A percentile compares a stretch with the other conserved stretches of the same genome.
Evolutionary conservation across 2,888 invertebrate species (phyloP).

Genomic region (Standfussiana lucernea): DNA sequence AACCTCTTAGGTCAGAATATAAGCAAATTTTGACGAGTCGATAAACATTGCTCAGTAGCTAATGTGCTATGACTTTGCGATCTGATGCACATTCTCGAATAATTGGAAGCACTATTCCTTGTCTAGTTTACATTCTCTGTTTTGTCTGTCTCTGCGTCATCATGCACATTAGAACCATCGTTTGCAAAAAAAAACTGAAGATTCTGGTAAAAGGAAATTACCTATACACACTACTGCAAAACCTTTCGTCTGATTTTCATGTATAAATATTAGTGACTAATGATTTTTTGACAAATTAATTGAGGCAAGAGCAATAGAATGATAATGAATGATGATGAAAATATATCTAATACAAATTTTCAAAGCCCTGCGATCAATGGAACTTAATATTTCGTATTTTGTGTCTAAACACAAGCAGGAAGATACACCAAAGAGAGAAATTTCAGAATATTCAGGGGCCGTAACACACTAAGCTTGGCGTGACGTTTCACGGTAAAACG

Average conservation of each 20-base stretch:
- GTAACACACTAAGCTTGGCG: conserved; percentile 32
- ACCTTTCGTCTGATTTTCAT: not conserved
- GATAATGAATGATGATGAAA: not conserved
- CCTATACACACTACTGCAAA: not conserved
- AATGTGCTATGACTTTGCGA: conserved; percentile 18
- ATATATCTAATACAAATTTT: not conserved
- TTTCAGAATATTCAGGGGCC: conserved; percentile 35
- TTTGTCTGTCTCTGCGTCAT: not conserved
- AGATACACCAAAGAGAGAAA: conserved; percentile 36
- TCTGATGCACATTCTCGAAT: conserved; percentile 6
- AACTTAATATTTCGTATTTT: not conserved
- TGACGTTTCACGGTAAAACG: conserved; percentile 41
- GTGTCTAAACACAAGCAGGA: conserved; percentile 23
- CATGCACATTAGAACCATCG: not conserved
- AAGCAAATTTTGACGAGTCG: conserved; percentile 42
- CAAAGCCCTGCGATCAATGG: not conserved
- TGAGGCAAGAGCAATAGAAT: not conserved
- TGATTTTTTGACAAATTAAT: not conserved
- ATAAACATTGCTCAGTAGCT: conserved; percentile 24
- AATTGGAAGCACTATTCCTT: not conserved
- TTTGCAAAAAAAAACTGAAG: not conserved
- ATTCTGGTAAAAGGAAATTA: not conserved
- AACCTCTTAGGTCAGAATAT: conserved; percentile 24
- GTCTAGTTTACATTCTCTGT: not conserved
- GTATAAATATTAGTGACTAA: not conserved